A percentile compares a stretch with the other conserved stretches of the same genome.
Conservation (phyloP, 2,113 vertebrate genomes). For the Oreochromis niloticus region DNA sequence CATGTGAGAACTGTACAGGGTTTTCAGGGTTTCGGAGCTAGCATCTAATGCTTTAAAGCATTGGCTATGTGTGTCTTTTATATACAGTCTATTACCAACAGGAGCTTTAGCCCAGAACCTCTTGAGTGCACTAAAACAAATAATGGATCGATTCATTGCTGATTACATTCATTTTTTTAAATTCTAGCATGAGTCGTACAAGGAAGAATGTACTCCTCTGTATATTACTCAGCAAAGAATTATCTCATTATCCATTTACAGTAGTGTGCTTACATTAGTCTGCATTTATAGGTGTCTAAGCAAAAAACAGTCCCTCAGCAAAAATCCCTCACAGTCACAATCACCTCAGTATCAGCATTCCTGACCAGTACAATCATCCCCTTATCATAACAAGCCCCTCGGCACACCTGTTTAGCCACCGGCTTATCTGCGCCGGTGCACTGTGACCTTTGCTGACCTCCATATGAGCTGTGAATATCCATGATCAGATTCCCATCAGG, state of each 20-base stretch:
- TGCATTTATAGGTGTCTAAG: neutral
- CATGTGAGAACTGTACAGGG: neutral
- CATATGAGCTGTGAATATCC: slow-evolving; percentile 15
- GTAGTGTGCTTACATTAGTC: neutral
- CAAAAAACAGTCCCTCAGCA: neutral
- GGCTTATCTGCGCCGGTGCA: slow-evolving; percentile 13
- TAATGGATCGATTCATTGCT: neutral
- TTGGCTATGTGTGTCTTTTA: neutral
- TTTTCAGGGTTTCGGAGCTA: neutral
- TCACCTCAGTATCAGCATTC: neutral
- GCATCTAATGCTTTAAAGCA: neutral
- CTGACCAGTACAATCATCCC: neutral
- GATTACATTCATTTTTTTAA: neutral
- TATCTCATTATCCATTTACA: neutral
- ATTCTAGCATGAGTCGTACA: neutral
- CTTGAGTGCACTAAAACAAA: neutral
- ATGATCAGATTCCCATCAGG: slow-evolving; percentile 11
- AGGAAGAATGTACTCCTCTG: neutral
- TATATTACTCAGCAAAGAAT: neutral
- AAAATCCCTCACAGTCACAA: neutral
- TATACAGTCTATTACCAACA: neutral
- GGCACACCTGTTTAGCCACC: slow-evolving; percentile 15
- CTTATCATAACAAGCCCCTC: slow-evolving; percentile 19
- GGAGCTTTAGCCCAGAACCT: neutral
- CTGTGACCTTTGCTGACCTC: slow-evolving; percentile 28